Evolutionary conservation across 2,797 vertebrate species (phyloP), one percentile per base, ranked within the genome.

Genomic region (Syngnathus acus): DNA sequence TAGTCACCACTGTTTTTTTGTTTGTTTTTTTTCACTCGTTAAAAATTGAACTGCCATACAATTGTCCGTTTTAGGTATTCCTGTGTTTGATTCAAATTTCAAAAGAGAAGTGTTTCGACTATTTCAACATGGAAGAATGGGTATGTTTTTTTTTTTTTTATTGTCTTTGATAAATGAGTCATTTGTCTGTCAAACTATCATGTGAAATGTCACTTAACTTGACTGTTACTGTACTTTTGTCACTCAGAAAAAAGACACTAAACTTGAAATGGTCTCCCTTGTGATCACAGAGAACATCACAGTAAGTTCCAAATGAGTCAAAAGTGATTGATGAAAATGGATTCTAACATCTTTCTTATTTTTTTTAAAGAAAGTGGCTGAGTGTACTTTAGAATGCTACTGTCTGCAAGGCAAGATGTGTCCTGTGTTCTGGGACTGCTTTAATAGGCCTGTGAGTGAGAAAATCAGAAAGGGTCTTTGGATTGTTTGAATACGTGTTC

Each of bases 41-140:
- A n/a, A 53, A 53, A 53, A 53, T 50, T 17, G 16, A 50, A n/a
- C 50, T 53, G 9, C 50, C n/a, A 9, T 14, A 6, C 26, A 57
- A 60, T 61, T 59, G 16, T 60, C n/a, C 42, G 58, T 60, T 60
- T 0, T 16, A 62, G 60, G 21, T 62, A 43, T 62, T 45, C 23
- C 21, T 43, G n/a, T 16, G 40, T 23, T 26, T 62, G 60, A 45
- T 26, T 17, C n/a, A 17, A 23, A 6, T 14, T 23, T 62, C 60
- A 45, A 14, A 45, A 62, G 60, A 45, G 13, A n/a, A n/a, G n/a
- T n/a, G n/a, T n/a, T n/a, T n/a, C n/a, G 60, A 62, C 6, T 62
- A 45, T 14, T 43, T 62, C 0, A 23, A 40, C 14, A 13, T 16
- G 13, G 5, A 43, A 0, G 2, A 45, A 16, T 62, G 40, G 60